Evolutionary conservation across 2,113 vertebrate species (phyloP), one percentile per base, ranked within the genome.

Genomic region (Ameiurus melas): DNA sequence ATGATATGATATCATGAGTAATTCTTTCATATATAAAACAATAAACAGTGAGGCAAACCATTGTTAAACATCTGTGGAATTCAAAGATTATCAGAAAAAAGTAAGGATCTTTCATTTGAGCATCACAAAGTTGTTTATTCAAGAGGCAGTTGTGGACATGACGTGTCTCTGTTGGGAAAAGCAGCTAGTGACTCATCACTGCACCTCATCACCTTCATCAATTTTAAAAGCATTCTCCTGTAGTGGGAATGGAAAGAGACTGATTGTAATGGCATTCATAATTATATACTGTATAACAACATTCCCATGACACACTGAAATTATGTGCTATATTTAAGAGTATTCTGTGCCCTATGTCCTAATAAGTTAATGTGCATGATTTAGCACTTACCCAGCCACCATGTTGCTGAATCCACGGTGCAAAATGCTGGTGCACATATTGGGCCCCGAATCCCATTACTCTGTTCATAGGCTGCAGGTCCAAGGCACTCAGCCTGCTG

Each of bases 381-480:
- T 53, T 25, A 82, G 68, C 51, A 12, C 88, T 92, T 83, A 92
- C 92, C 92, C 92, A 92, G 33, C 91, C 92, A 66, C 92, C 91
- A 0, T 91, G 87, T 62, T 91, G 53, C 51, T 91, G 90, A 33
- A 93, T 84, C 92, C 92, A 93, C 64, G 84, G 82, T 17, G 89
- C 51, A 82, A 90, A 92, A 80, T 92, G 60, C 75, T 90, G 60
- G n/a, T 89, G 90, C 66, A 93, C 43, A 90, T 87, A 93, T 7
- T 60, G 83, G 4, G 87, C 85, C 25, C 90, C 92, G 8, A 87
- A 92, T 87, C 90, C 90, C 90, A 93, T 91, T 27, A 33, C 51
- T 16, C 89, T 86, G 75, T 90, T 92, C 90, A 88, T 91, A 71
- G 90, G 91, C 12, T 91, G 86, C 9, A 90, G 51, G 33, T 91